Conservation (phyloP, 2,888 invertebrate genomes). For the Stenotaenia linearis region DNA sequence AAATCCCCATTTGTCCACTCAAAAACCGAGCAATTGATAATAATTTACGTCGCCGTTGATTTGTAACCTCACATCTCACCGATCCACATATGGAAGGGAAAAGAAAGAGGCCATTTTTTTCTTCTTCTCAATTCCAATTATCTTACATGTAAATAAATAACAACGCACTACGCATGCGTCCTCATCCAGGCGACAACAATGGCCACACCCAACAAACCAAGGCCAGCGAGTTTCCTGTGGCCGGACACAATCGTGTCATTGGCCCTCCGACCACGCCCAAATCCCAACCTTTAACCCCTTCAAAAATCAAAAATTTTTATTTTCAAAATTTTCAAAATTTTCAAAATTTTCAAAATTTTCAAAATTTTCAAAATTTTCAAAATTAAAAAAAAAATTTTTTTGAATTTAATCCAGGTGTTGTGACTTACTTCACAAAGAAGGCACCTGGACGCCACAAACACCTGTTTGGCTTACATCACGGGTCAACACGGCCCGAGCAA, state of each 20-base stretch:
- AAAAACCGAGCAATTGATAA: not conserved
- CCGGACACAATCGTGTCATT: conserved; percentile 26
- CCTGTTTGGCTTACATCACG: conserved; percentile 2
- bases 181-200: not conserved
- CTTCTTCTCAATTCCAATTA: not conserved
- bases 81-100: not conserved
- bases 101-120: not conserved
- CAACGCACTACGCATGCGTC: not conserved
- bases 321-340: no score
- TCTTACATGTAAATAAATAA: not conserved
- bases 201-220: conserved; percentile 17
- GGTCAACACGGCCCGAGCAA: not conserved
- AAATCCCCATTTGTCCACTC: not conserved
- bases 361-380: no score
- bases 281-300: not conserved
- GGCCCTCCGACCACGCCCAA: conserved; percentile 19
- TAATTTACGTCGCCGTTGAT: not conserved
- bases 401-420: not conserved
- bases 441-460: conserved; percentile 12
- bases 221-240: conserved; percentile 6
- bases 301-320: conserved; percentile 3
- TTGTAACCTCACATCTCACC: not conserved
- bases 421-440: not conserved
- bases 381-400: no score
- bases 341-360: not conserved